Evolutionary conservation across 2,797 vertebrate genomes (phyloP), one percentile per base, ranked within the genome.

Genomic region (Allobates femoralis): DNA sequence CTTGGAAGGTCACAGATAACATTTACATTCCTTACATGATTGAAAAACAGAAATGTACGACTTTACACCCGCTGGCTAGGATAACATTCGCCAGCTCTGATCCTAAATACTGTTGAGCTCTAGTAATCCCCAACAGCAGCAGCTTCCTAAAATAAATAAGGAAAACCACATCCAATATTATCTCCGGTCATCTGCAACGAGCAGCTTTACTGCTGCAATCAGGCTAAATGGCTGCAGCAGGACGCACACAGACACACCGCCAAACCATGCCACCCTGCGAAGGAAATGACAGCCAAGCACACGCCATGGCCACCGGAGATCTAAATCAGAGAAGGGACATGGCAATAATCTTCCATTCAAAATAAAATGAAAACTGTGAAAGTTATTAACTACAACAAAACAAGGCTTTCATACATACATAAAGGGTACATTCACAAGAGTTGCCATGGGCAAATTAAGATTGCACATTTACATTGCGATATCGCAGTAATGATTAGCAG

Each of bases 81-180:
- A 64, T 46, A 50, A 66, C 37, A 64, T 64, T 66, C 46, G 6
- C 18, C 37, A 64, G 78, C 26, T 53, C n/a, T 28, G 74, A 76
- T 50, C 26, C 34, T 28, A 71, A 81, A 71, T 34, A 37, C 11
- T 81, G n/a, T 34, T n/a, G 26, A 66, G 75, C 19, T 79, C 50
- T 26, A 32, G 60, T 85, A 85, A 58, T 71, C 64, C 46, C 67
- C 46, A 66, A 55, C 46, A 76, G 30, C 75, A 71, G 51, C 62
- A 46, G 51, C 69, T 79, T 79, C 56, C 53, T 21, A 69, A 78
- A 69, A 67, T 26, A 77, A 78, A 66, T 37, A 79, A 58, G 56
- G 32, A 73, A 85, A 80, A 37, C 34, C 53, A 26, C 66, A 60
- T 74, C 51, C 62, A 55, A 67, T 55, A 79, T 78, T 78, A 69